A percentile compares a stretch with the other conserved stretches of the same genome.
Evolutionary conservation across 2,797 vertebrate genomes (phyloP).

Genomic region (Acrossocheilus fasciatus): DNA sequence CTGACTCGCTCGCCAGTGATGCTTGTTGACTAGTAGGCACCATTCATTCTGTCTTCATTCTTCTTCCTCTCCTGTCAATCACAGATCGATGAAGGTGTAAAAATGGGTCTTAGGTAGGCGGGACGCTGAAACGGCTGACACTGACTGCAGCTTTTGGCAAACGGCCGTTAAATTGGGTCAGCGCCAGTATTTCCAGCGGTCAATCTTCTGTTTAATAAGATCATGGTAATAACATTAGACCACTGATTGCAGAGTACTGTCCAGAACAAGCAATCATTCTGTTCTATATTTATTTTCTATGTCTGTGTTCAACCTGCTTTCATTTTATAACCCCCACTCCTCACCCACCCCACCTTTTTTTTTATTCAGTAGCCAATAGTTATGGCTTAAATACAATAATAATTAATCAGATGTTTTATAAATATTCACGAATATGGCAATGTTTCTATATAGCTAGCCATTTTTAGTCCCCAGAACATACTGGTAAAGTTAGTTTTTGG

Average conservation of each 20-base stretch:
- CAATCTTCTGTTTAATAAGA: not conserved
- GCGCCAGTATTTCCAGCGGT: not conserved
- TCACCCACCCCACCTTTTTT: too few relatives aligned
- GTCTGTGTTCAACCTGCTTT: not conserved
- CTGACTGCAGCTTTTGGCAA: not conserved
- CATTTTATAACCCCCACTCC: not conserved
- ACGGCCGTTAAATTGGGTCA: not conserved
- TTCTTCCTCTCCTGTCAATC: slow-evolving; percentile 64
- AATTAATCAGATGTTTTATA: not conserved
- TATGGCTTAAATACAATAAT: not conserved
- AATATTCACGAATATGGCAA: not conserved
- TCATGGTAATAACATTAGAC: not conserved
- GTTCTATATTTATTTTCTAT: not conserved
- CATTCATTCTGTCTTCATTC: slow-evolving; percentile 67
- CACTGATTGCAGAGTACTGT: not conserved
- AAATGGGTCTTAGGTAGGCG: slow-evolving; percentile 30
- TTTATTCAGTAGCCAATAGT: too few relatives aligned
- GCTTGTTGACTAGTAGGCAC: slow-evolving; percentile 49
- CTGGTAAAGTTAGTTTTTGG: not conserved
- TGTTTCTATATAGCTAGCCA: too few relatives aligned
- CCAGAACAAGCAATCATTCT: not conserved
- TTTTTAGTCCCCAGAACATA: not conserved
- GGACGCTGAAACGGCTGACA: not conserved
- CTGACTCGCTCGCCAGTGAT: slow-evolving; percentile 73
- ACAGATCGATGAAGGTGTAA: slow-evolving; percentile 43